These are phyloP conservation scores for Grapholita molesta DNA, from an alignment of 1,140 invertebrate genomes.

Conservation along the genomic window DNA sequence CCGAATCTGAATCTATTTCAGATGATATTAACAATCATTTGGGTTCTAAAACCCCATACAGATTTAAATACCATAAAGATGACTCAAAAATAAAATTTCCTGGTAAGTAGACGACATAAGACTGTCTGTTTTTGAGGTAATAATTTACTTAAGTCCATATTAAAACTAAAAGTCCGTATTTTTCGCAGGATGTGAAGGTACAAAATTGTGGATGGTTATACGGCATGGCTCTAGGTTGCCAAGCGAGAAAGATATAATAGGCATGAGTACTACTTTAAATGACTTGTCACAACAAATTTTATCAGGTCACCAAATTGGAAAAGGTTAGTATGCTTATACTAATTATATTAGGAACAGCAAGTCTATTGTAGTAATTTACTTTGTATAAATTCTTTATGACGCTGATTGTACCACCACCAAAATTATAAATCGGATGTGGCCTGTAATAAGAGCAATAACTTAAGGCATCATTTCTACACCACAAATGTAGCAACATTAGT, in stretches of 20 bases:
- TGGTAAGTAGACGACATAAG: too few relatives aligned
- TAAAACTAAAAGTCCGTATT: not conserved
- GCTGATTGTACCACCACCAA: too few relatives aligned
- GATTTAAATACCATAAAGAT: conserved; percentile 57
- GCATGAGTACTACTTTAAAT: conserved; percentile 42
- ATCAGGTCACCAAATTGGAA: conserved; percentile 39
- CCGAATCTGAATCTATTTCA: conserved; percentile 6
- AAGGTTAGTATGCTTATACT: conserved; percentile 49
- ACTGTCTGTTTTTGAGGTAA: too few relatives aligned
- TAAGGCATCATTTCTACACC: too few relatives aligned
- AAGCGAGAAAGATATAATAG: conserved; percentile 51
- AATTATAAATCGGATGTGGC: too few relatives aligned
- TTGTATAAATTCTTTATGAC: too few relatives aligned
- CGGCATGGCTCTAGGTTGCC: conserved; percentile 65
- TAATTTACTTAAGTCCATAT: too few relatives aligned
- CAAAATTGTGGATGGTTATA: conserved; percentile 66
- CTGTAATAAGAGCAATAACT: too few relatives aligned
- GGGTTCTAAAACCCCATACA: conserved; percentile 61
- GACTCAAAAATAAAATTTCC: conserved; percentile 52
- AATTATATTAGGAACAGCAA: too few relatives aligned
- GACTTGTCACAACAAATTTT: conserved; percentile 56
- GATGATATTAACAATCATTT: conserved; percentile 50
- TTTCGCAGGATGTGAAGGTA: conserved; percentile 54
- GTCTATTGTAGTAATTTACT: too few relatives aligned
- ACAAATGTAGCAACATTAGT: too few relatives aligned